phyloP scores from a whole-genome alignment of 2,888 invertebrate genomes.

The Sturmia bella region DNA sequence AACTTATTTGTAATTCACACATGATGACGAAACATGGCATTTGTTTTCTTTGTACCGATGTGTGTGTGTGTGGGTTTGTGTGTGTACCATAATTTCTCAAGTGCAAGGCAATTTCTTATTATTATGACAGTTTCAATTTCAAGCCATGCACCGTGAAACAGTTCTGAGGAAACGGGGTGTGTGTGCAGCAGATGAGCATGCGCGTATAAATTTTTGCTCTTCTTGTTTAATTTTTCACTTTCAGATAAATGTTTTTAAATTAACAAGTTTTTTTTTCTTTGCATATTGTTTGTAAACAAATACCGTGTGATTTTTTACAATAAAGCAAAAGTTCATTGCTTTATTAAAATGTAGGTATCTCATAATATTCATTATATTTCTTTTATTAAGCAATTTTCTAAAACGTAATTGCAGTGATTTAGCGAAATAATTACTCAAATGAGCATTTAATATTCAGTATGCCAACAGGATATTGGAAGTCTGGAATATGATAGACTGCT shows the following conservation, averaged over 20 bases:
- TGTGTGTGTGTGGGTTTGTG: no score
- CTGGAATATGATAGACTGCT: no score
- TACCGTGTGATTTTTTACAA: slow-evolving; percentile 7
- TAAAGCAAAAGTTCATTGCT: slow-evolving; percentile 20
- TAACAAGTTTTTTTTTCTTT: slow-evolving; percentile 33
- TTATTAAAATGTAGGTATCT: neutral
- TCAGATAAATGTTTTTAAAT: slow-evolving; percentile 9
- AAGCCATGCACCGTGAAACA: neutral
- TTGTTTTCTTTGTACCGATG: neutral
- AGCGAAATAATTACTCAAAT: no score
- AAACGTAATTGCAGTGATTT: no score
- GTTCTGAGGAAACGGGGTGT: neutral
- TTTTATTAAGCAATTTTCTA: no score
- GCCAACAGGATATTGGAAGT: no score
- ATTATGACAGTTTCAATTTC: neutral
- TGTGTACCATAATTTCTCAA: slow-evolving; percentile 15
- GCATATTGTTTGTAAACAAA: neutral
- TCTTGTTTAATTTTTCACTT: slow-evolving; percentile 15
- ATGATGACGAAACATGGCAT: slow-evolving; percentile 1
- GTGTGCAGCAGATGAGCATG: neutral
- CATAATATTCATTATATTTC: neutral
- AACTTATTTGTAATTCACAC: slow-evolving; percentile 13
- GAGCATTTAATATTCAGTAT: no score
- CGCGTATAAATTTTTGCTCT: neutral
- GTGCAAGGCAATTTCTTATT: slow-evolving; percentile 14